These are phyloP conservation scores for Calyptomena viridis DNA, from an alignment of 2,113 vertebrate genomes.

Conservation along the genomic window DNA sequence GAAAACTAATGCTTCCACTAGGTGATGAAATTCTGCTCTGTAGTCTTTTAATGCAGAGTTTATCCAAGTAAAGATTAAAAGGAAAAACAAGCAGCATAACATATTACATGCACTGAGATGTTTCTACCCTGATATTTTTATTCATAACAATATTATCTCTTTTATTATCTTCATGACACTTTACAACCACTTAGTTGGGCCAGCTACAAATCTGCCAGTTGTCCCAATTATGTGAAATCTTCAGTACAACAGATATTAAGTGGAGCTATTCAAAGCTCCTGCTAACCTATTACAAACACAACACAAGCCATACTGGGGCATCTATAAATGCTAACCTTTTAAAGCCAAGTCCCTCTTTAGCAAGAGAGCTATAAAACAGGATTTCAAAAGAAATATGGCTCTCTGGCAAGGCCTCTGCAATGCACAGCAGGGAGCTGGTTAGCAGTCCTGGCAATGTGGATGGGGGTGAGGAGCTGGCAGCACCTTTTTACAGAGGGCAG, in stretches of 20 bases:
- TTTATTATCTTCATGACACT: neutral
- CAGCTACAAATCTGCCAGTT: neutral
- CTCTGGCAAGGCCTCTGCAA: neutral
- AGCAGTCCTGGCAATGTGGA: neutral
- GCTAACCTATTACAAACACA: neutral
- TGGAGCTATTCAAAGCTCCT: neutral
- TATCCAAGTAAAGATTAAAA: conserved; percentile 5
- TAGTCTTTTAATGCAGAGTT: neutral
- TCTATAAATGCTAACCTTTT: neutral
- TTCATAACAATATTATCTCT: neutral
- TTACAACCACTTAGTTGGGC: neutral
- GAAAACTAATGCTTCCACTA: conserved; percentile 18
- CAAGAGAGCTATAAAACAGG: neutral
- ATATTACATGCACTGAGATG: neutral
- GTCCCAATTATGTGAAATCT: neutral
- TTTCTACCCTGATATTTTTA: conserved; percentile 8
- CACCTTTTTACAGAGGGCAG: rapidly evolving
- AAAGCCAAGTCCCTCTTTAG: neutral
- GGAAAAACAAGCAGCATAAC: neutral
- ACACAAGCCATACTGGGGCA: neutral
- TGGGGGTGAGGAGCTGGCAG: neutral
- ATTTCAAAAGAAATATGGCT: neutral
- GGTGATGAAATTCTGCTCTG: conserved; percentile 24
- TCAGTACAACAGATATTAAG: neutral
- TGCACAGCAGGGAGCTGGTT: neutral